Percentiles rank a stretch among this genome's conserved stretches.
Conservation (phyloP, 1,140 invertebrate genomes). For the Phthorimaea operculella region DNA sequence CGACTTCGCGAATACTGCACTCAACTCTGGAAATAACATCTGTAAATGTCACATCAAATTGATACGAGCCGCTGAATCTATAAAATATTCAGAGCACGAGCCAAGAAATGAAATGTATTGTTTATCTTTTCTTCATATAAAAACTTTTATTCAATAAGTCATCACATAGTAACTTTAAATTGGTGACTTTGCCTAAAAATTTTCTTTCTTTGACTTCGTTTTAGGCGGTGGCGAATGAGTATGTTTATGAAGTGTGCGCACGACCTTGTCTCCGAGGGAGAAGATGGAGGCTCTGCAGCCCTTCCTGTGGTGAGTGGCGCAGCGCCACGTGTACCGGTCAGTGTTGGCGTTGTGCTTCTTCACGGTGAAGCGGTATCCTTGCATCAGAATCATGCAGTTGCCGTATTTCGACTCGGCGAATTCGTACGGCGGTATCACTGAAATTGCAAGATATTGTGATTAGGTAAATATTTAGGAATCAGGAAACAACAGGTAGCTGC, state of each 20-base stretch:
- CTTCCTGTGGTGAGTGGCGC: conserved; percentile 22
- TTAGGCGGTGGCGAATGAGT: background rate
- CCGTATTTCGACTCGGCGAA: background rate
- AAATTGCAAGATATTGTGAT: too few species aligned
- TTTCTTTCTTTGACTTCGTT: background rate
- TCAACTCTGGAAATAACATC: conserved; percentile 19
- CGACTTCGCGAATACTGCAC: conserved; percentile 19
- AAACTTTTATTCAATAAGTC: too few species aligned
- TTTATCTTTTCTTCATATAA: too few species aligned
- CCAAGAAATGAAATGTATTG: too few species aligned
- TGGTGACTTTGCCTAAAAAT: too few species aligned
- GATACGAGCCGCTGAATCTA: conserved; percentile 23
- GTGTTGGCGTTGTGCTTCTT: conserved; percentile 8
- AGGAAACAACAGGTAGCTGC: too few species aligned
- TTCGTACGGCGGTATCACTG: conserved; percentile 2
- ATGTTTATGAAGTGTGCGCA: conserved; percentile 10
- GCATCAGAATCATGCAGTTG: background rate
- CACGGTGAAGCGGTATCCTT: conserved; percentile 5
- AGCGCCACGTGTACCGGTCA: conserved; percentile 22
- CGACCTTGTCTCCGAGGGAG: conserved; percentile 17
- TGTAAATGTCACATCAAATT: conserved; percentile 49
- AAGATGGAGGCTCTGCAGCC: conserved; percentile 24
- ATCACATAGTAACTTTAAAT: too few species aligned
- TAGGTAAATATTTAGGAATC: too few species aligned
- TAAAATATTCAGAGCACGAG: too few species aligned